Evolutionary conservation across 2,797 vertebrate genomes (phyloP).

Genomic region (Craterocephalus amniculus): DNA sequence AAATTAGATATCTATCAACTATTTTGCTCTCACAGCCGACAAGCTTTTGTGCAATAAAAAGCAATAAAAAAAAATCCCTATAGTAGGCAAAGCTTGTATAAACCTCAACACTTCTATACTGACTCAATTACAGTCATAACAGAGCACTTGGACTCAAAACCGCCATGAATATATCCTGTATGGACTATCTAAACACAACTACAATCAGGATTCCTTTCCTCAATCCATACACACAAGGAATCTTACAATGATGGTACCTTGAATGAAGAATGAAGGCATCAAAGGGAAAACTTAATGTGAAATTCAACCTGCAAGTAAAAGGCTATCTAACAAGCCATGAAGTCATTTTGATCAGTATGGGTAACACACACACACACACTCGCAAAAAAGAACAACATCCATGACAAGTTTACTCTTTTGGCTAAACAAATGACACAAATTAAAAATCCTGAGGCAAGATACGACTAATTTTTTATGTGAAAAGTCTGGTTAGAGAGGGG

Average conservation of each 20-base stretch:
- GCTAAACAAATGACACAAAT: slow-evolving; percentile 9
- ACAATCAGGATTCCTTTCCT: slow-evolving; percentile 4
- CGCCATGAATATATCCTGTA: slow-evolving; percentile 27
- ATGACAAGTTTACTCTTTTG: neutral
- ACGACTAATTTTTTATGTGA: slow-evolving; percentile 1
- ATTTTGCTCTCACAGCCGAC: slow-evolving; percentile 10
- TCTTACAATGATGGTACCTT: neutral
- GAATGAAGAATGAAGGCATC: neutral
- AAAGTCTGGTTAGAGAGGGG: slow-evolving; percentile 5
- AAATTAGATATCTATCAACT: slow-evolving; percentile 4
- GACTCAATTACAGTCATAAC: slow-evolving; percentile 47
- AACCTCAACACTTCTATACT: slow-evolving; percentile 25
- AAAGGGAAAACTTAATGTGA: neutral
- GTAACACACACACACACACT: neutral
- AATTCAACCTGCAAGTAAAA: neutral
- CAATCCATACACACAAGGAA: slow-evolving; percentile 12
- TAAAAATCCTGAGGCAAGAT: slow-evolving; percentile 1
- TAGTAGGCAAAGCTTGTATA: slow-evolving; percentile 28
- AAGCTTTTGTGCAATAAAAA: slow-evolving; percentile 11
- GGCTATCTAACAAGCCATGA: neutral
- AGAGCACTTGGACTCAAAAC: slow-evolving; percentile 37
- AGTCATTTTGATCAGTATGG: neutral
- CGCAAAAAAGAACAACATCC: neutral
- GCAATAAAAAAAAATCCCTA: slow-evolving; percentile 27
- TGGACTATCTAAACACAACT: slow-evolving; percentile 39